A percentile compares a stretch with the other conserved stretches of the same genome.
phyloP scores from a whole-genome alignment of 2,888 invertebrate species.

The Teleiodes luculella region DNA sequence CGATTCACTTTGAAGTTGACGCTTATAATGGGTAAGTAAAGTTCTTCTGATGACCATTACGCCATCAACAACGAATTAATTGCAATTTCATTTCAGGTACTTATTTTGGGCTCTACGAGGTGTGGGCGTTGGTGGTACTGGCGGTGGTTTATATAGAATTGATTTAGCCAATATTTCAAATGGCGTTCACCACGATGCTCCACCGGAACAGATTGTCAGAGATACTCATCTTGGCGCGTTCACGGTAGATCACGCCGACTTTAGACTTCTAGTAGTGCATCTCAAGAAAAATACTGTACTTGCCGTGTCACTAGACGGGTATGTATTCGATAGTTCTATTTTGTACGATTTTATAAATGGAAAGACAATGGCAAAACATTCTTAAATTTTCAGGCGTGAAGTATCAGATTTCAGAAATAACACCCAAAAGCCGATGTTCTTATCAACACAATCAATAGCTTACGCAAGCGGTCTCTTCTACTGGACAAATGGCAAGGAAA shows the following conservation, averaged over 20 bases:
- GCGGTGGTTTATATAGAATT: slow-evolving; percentile 83
- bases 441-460: slow-evolving; percentile 85
- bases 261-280: slow-evolving; percentile 87
- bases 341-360: slow-evolving; percentile 5
- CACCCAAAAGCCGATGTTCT: slow-evolving; percentile 86
- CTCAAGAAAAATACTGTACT: slow-evolving; percentile 86
- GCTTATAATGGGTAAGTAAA: slow-evolving; percentile 89
- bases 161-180: slow-evolving; percentile 88
- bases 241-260: slow-evolving; percentile 89
- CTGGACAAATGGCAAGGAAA: slow-evolving; percentile 89
- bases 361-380: not conserved
- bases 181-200: slow-evolving; percentile 83
- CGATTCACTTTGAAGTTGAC: slow-evolving; percentile 92
- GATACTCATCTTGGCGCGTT: slow-evolving; percentile 87
- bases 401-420: slow-evolving; percentile 84
- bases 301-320: slow-evolving; percentile 91
- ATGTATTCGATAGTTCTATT: slow-evolving; percentile 31
- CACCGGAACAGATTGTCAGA: slow-evolving; percentile 81
- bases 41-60: not conserved
- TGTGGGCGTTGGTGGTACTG: slow-evolving; percentile 48
- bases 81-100: slow-evolving; percentile 74
- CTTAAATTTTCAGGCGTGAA: slow-evolving; percentile 76
- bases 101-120: slow-evolving; percentile 86
- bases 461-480: slow-evolving; percentile 88
- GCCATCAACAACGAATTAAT: not conserved